Evolutionary conservation across 1,140 invertebrate genomes (phyloP), one percentile per base, ranked within the genome.

Genomic region (Hylaeus anthracinus): DNA sequence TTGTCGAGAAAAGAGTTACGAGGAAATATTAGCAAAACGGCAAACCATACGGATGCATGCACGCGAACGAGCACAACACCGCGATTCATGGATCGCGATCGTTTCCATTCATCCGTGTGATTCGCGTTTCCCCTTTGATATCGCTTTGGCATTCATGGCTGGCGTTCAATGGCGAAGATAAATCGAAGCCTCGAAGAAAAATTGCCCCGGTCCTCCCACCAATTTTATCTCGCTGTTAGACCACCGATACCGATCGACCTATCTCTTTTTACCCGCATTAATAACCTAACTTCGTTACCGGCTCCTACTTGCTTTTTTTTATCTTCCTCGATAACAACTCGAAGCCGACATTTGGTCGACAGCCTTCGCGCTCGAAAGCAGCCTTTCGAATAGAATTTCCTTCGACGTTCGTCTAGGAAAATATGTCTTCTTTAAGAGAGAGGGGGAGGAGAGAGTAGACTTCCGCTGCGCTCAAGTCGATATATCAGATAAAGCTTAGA

Each of bases 161-260:
- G 64, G 43, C 48, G 60, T 75, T 83, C 84, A 79, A 64, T 77
- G 71, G 56, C 72, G 74, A 84, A 81, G 71, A 88, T 80, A 86
- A 88, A 88, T 88, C 82, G 72, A 37, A 69, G 72, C 69, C 78
- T 82, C 82, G 74, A 67, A 84, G 81, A 84, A 77, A 84, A 87
- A 87, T 87, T 58, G 69, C 63, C 61, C 56, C 9, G 65, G n/a
- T 74, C 67, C 55, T 79, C 66, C 66, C 37, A 81, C 71, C 61
- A 86, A 83, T 86, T 83, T 86, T 83, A 86, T 86, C 85, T 83
- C 26, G 43, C 45, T 45, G 56, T 48, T 6, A 53, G 15, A 12
- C 51, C 80, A 79, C 61, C 60, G 76, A 85, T 75, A 72, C 65
- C 81, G 56, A 73, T 72, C 84, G 39, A 45, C 81, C 69, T 72